Evolutionary conservation across 2,888 invertebrate genomes (phyloP).

Genomic region (Drosophila flavopinicola): DNA sequence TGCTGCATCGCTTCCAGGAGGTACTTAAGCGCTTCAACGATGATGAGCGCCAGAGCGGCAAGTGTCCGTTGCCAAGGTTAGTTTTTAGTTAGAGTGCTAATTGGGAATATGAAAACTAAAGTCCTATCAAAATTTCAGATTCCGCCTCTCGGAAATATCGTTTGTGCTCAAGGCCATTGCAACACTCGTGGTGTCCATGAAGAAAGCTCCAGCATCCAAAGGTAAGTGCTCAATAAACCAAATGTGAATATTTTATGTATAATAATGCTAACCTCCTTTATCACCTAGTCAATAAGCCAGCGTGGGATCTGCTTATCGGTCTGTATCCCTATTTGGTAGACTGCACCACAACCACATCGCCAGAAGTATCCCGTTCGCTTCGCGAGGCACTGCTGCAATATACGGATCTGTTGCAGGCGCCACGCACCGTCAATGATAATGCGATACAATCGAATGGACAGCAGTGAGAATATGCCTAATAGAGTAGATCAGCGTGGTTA

Average conservation of each 20-base stretch:
- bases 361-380: slow-evolving; percentile 91
- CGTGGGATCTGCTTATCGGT: slow-evolving; percentile 96
- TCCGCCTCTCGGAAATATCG: slow-evolving; percentile 96
- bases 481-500: neutral
- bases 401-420: slow-evolving; percentile 91
- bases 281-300: slow-evolving; percentile 91
- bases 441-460: slow-evolving; percentile 79
- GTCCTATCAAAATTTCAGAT: slow-evolving; percentile 86
- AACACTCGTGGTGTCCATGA: slow-evolving; percentile 95
- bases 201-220: slow-evolving; percentile 94
- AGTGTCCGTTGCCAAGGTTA: slow-evolving; percentile 93
- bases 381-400: slow-evolving; percentile 95
- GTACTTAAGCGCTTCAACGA: slow-evolving; percentile 94
- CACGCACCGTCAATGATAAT: slow-evolving; percentile 79
- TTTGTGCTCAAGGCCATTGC: slow-evolving; percentile 97
- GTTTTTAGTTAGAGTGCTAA: slow-evolving; percentile 14
- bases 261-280: neutral
- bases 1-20: slow-evolving; percentile 96
- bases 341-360: slow-evolving; percentile 92
- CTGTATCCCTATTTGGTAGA: slow-evolving; percentile 95
- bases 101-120: too few species aligned
- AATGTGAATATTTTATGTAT: too few species aligned
- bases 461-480: slow-evolving; percentile 64
- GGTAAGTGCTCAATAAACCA: slow-evolving; percentile 85
- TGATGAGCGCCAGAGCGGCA: slow-evolving; percentile 92